A percentile compares a stretch with the other conserved stretches of the same genome.
phyloP scores from a whole-genome alignment of 2,113 vertebrate species.

The Corythaeola cristata region DNA sequence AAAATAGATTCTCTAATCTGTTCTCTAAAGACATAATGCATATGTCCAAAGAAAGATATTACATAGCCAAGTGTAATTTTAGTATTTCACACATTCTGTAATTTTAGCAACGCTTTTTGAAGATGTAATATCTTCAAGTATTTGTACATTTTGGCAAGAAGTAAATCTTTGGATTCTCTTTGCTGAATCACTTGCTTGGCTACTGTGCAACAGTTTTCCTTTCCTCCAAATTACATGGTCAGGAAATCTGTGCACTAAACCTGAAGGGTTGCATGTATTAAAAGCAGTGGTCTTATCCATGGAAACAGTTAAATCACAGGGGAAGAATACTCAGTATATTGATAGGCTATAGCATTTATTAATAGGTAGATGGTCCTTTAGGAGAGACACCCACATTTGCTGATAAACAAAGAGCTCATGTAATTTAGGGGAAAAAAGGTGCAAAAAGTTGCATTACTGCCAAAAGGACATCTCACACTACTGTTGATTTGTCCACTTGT shows the following conservation, averaged over 20 bases:
- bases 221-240: background rate
- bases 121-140: background rate
- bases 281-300: background rate
- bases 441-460: background rate
- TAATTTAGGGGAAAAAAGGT: background rate
- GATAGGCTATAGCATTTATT: background rate
- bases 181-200: constrained; percentile 43
- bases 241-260: background rate
- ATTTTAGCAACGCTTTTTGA: background rate
- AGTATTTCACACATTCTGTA: background rate
- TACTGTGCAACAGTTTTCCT: background rate
- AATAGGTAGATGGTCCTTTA: background rate
- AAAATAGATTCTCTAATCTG: background rate
- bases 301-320: background rate
- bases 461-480: background rate
- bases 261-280: background rate
- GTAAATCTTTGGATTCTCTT: background rate
- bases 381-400: background rate
- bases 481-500: background rate
- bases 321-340: background rate
- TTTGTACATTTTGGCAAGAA: constrained; percentile 16
- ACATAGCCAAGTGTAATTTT: background rate
- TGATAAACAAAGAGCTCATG: background rate
- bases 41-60: background rate
- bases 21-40: background rate